Conservation (phyloP, 2,888 invertebrate species). For the Lumbricus terrestris region DNA sequence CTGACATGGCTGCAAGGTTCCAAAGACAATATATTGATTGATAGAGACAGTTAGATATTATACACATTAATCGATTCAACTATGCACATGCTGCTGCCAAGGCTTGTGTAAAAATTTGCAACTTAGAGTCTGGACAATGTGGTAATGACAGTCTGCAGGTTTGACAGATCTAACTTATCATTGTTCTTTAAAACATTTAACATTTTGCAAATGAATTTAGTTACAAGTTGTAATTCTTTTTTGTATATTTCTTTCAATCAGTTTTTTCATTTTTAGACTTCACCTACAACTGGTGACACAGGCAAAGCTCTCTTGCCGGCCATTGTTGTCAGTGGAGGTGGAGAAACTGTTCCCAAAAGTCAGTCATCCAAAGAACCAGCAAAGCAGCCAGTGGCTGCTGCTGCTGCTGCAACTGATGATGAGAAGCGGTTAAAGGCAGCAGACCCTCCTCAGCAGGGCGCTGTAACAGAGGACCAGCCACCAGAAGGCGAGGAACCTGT, state of each 20-base stretch:
- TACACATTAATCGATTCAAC: no score
- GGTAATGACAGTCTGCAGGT: no score
- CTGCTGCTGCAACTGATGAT: not conserved
- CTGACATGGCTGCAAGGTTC: no score
- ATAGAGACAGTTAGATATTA: no score
- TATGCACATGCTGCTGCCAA: no score
- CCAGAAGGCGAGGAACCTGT: constrained; percentile 21
- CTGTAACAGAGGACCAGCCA: not conserved
- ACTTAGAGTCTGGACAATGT: no score
- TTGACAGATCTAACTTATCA: not conserved
- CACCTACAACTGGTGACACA: not conserved
- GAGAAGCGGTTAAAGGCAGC: not conserved
- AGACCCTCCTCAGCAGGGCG: not conserved
- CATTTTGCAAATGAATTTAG: not conserved
- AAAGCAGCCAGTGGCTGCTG: not conserved
- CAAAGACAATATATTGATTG: no score
- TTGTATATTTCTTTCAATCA: not conserved
- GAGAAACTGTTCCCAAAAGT: not conserved
- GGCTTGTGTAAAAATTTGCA: no score
- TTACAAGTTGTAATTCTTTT: not conserved
- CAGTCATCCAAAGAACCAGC: not conserved
- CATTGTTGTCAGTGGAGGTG: not conserved
- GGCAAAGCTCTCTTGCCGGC: not conserved
- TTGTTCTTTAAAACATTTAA: not conserved
- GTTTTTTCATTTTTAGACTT: not conserved